Base-by-base conservation (phyloP, 2,888 invertebrate species). In the Papilio gigon region DNA sequence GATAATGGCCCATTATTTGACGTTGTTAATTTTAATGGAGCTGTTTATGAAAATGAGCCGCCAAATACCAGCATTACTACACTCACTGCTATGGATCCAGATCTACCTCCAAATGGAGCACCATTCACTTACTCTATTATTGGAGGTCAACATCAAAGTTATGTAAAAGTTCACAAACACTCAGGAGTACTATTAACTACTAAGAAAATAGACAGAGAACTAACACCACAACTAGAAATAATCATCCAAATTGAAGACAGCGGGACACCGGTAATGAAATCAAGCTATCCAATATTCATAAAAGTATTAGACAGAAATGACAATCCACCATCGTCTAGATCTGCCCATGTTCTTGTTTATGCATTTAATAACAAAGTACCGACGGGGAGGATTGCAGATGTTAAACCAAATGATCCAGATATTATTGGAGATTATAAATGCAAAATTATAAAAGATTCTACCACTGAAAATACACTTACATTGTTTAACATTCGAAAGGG, bases 391-490 rank as follows among this genome's bases (percentile, higher is more conserved):
- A 95, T 99, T 72, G 98, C 98, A 8, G 95, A 98, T 84, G 96
- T 98, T 0, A 96, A 96, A 86, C 99, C 99, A 0, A 96, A 97
- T 80, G 99, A 99, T 90, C 95, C 95, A 0, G 98, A 99, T 84
- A 94, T 94, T n/a, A 94, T 95, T 64, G 98, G 98, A 4, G 96
- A 97, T 79, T 98, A 98, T 81, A 95, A 93, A 78, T 99, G 98
- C 83, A 95, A 95, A 81, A 94, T 98, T 72, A 87, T 97, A 92
- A 85, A 94, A 95, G 82, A 92, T 94, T 77, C 95, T 91, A 85
- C 94, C 86, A 81, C 94, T 90, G 75, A 94, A 92, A 86, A 79
- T 73, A 90, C 94, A 14, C 82, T 93, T 62, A 93, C 94, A 0
- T 87, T 95, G 47, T 89, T 97, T 17, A 94, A 92, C 63, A 96